These are phyloP conservation scores for Xiphorhynchus elegans DNA, from an alignment of 2,113 vertebrate species.

Conservation along the genomic window DNA sequence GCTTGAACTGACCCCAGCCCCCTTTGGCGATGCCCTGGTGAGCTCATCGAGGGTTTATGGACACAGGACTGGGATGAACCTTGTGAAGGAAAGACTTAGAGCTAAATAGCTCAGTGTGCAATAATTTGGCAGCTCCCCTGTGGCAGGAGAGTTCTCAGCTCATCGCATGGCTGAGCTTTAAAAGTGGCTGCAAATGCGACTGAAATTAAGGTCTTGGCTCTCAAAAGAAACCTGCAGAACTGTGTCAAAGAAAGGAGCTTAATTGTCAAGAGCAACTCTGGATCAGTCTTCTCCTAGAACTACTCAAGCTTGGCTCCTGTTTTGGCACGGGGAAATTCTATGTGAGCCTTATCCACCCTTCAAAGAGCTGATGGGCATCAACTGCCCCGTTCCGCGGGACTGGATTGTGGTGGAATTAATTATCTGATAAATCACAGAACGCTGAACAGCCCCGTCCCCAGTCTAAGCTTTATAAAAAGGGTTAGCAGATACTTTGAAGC, in stretches of 20 bases:
- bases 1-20: neutral
- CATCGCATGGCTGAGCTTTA: neutral
- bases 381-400: too few relatives aligned
- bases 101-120: neutral
- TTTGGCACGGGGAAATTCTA: neutral
- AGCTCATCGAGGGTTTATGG: rapidly evolving
- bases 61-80: neutral
- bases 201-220: neutral
- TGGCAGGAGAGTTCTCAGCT: neutral
- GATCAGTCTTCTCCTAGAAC: neutral
- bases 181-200: neutral
- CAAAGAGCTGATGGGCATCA: neutral
- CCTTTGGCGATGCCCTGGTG: rapidly evolving
- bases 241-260: neutral
- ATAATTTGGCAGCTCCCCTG: neutral
- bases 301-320: neutral
- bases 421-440: neutral
- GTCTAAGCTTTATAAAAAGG: rapidly evolving
- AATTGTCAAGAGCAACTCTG: neutral
- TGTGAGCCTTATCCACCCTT: neutral
- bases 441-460: neutral
- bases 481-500: neutral
- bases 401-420: neutral
- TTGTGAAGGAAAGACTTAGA: neutral
- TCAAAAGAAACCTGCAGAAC: neutral